These are phyloP conservation scores for Drosophila conformis DNA, from an alignment of 2,888 invertebrate genomes.

Conservation along the genomic window DNA sequence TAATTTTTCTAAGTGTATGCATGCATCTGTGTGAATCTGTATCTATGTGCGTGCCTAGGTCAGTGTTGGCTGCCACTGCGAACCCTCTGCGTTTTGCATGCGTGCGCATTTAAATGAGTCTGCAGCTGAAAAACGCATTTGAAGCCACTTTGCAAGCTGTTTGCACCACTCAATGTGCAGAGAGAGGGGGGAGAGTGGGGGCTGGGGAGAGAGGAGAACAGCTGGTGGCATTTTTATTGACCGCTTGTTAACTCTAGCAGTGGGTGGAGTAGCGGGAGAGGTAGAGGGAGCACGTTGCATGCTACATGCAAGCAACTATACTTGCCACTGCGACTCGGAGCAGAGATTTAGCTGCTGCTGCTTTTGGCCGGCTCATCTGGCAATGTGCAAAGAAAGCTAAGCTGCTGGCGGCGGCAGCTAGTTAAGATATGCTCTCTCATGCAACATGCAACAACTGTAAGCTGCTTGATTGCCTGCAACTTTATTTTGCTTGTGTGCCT, in stretches of 20 bases:
- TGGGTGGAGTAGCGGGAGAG: not conserved
- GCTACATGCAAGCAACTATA: conserved; percentile 44
- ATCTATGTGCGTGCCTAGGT: conserved; percentile 51
- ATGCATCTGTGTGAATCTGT: not conserved
- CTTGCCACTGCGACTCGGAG: conserved; percentile 19
- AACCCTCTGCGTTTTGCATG: conserved; percentile 27
- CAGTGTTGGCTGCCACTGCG: conserved; percentile 22
- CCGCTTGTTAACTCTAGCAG: conserved; percentile 48
- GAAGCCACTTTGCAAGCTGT: conserved; percentile 13
- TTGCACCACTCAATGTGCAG: not conserved
- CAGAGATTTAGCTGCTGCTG: conserved; percentile 8
- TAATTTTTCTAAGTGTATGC: not conserved
- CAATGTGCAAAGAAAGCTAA: conserved; percentile 17
- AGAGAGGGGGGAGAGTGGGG: not conserved
- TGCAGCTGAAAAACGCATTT: conserved; percentile 12
- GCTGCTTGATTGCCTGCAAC: conserved; percentile 37
- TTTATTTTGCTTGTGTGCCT: not conserved
- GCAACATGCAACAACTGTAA: conserved; percentile 16
- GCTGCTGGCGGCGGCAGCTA: conserved; percentile 11
- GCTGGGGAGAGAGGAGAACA: conserved; percentile 3
- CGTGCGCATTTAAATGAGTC: conserved; percentile 59
- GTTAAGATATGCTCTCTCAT: not conserved
- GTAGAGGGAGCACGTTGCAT: conserved; percentile 34
- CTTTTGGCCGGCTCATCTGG: conserved; percentile 14
- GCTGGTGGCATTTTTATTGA: conserved; percentile 50